Percentiles rank a stretch among this genome's conserved stretches.
These are phyloP conservation scores for Gerris buenoi DNA, from an alignment of 1,140 invertebrate genomes.

Conservation along the genomic window DNA sequence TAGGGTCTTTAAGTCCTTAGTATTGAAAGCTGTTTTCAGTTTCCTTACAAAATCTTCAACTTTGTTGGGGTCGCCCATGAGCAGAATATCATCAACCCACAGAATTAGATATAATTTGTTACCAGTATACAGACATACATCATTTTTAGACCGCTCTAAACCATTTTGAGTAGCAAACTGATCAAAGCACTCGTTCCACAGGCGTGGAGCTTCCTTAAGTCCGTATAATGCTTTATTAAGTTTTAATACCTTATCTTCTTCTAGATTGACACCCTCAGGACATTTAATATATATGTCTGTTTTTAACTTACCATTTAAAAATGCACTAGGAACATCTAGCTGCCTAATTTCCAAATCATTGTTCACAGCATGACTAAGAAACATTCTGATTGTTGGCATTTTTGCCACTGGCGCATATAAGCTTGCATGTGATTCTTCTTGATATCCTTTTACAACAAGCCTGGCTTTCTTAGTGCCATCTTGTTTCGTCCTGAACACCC, in stretches of 20 bases:
- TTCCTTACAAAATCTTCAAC: conserved; percentile 21
- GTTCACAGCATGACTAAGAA: conserved; percentile 2
- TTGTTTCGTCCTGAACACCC: conserved; percentile 21
- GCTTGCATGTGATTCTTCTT: conserved; percentile 19
- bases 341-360: conserved; percentile 20
- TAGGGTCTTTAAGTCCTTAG: background rate
- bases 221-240: conserved; percentile 3
- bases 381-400: conserved; percentile 21
- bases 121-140: background rate
- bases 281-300: conserved; percentile 16
- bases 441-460: conserved; percentile 24
- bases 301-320: conserved; percentile 33
- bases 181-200: conserved; percentile 17
- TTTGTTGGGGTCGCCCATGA: conserved; percentile 26
- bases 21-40: background rate
- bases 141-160: background rate
- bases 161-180: background rate
- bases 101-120: background rate
- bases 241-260: conserved; percentile 25
- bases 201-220: conserved; percentile 26
- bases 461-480: conserved; percentile 27
- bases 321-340: conserved; percentile 32
- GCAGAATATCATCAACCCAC: background rate
- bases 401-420: conserved; percentile 26
- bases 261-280: conserved; percentile 5